These are phyloP conservation scores for Tenthredo amoena DNA, from an alignment of 2,888 invertebrate species.

Conservation along the genomic window DNA sequence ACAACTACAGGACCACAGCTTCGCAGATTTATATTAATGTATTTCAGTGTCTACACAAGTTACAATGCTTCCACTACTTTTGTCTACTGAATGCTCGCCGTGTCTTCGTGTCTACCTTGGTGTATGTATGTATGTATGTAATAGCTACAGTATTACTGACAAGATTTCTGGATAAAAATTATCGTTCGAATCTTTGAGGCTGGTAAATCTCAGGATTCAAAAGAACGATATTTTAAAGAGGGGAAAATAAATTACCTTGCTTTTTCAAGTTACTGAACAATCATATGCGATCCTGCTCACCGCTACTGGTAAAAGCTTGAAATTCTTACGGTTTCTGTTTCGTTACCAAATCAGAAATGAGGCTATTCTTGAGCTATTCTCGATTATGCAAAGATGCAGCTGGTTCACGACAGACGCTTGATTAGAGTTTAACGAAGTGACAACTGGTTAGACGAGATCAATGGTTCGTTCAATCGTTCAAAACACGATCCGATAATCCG, in stretches of 20 bases:
- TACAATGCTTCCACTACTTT: constrained; percentile 51
- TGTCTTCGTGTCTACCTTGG: constrained; percentile 38
- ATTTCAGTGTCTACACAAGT: constrained; percentile 51
- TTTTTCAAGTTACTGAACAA: not conserved
- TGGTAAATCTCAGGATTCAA: constrained; percentile 16
- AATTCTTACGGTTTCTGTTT: not conserved
- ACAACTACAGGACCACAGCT: constrained; percentile 27
- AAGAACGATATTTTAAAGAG: not conserved
- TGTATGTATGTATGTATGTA: constrained; percentile 50
- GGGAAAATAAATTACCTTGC: not conserved
- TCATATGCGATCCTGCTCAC: not conserved
- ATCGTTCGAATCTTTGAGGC: not conserved
- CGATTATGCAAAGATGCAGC: not conserved
- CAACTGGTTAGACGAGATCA: constrained; percentile 35
- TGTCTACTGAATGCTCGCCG: constrained; percentile 50
- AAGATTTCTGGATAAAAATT: not conserved
- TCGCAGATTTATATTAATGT: constrained; percentile 46
- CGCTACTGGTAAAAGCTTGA: not conserved
- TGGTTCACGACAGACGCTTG: constrained; percentile 30
- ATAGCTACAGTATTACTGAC: constrained; percentile 6
- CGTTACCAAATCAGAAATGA: not conserved
- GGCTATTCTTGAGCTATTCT: not conserved
- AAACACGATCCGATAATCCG: constrained; percentile 20
- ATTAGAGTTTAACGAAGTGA: constrained; percentile 32
- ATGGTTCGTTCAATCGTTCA: constrained; percentile 40